Conservation (phyloP, 1,140 invertebrate species). For the Pseudachorutes palmiensis region DNA sequence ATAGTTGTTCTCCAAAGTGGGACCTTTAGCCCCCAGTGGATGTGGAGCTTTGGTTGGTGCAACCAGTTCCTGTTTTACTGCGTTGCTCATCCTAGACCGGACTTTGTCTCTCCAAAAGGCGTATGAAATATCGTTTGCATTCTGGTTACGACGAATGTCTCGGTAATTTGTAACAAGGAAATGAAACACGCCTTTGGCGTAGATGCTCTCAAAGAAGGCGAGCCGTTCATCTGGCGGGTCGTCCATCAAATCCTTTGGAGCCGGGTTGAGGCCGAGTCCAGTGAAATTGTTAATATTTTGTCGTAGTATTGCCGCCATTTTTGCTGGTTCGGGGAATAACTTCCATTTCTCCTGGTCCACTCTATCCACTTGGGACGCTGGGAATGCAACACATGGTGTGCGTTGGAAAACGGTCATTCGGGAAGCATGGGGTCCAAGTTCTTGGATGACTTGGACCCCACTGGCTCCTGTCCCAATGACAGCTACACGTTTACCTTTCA, state of each 20-base stretch:
- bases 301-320: not conserved
- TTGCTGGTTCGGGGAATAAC: not conserved
- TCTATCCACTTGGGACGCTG: slow-evolving; percentile 5
- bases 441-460: slow-evolving; percentile 23
- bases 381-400: slow-evolving; percentile 14
- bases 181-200: not conserved
- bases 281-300: too few relatives aligned
- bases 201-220: not conserved
- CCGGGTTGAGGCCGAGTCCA: too few relatives aligned
- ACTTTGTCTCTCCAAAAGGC: slow-evolving; percentile 15
- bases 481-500: slow-evolving; percentile 19
- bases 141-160: too few relatives aligned
- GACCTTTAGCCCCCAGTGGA: slow-evolving; percentile 7
- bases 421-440: slow-evolving; percentile 14
- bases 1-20: slow-evolving; percentile 1
- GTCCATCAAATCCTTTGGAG: too few relatives aligned
- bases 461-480: slow-evolving; percentile 26
- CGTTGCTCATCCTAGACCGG: not conserved
- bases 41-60: not conserved
- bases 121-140: slow-evolving; percentile 7
- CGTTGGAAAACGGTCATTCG: slow-evolving; percentile 22
- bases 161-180: too few relatives aligned
- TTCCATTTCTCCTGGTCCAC: not conserved
- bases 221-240: not conserved
- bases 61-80: not conserved